Evolutionary conservation across 2,113 vertebrate genomes (phyloP), one percentile per base, ranked within the genome.

Genomic region (Vulpes lagopus): DNA sequence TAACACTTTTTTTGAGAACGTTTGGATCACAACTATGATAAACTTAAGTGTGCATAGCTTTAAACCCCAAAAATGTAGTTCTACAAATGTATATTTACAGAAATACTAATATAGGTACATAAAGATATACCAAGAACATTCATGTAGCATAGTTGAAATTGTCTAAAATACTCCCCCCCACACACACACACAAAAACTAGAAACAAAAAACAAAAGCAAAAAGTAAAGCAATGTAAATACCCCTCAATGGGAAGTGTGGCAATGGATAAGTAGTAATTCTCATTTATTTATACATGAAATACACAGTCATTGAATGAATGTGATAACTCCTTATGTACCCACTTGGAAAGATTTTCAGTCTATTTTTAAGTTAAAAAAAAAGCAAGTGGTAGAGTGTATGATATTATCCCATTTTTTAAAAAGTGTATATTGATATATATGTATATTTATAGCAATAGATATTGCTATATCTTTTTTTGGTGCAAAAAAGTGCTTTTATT

Each of bases 31-130:
- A 83, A 35, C 59, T 67, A 59, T 78, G 85, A 96, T 51, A 76
- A 93, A 60, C 89, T 74, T 67, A 82, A 94, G 38, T 83, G 23
- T 67, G 49, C 11, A 65, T 83, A 89, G 30, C 25, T 89, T 93
- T 83, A 49, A 95, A 88, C 5, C 15, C 35, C 74, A 11, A 82
- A 82, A 57, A n/a, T 38, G 2, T 64, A 64, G 57, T 57, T 92
- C 8, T 64, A 74, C 57, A 73, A 35, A 27, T 71, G 32, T n/a
- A 27, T 96, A 78, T 89, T 84, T 89, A 80, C 14, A 89, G 57
- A 55, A 90, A 83, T 30, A 57, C 25, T 90, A 83, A 74, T 32
- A 74, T 22, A 76, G 53, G 23, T 32, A 43, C 20, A 22, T 71
- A 15, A 71, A 94, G 16, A 55, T 84, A 78, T 53, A 89, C 38